phyloP scores from a whole-genome alignment of 1,140 invertebrate genomes.

The Drosophila baimaii region DNA sequence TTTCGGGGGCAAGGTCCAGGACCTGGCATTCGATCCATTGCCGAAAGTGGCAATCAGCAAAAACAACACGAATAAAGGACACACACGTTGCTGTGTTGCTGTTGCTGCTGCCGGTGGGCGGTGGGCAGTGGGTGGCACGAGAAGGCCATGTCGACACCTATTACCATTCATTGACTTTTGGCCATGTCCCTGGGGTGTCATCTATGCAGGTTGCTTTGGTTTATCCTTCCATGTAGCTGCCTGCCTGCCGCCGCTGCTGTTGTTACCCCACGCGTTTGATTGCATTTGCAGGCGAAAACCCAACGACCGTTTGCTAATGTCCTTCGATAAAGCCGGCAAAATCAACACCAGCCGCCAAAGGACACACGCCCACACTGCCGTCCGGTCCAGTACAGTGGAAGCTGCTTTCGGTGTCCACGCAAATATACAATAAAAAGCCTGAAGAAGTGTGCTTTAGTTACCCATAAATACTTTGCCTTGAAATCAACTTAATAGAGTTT shows the following conservation, averaged over 20 bases:
- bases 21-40: slow-evolving; percentile 68
- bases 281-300: slow-evolving; percentile 76
- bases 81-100: slow-evolving; percentile 45
- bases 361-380: slow-evolving; percentile 35
- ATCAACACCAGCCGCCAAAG: slow-evolving; percentile 71
- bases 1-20: slow-evolving; percentile 12
- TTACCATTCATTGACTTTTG: slow-evolving; percentile 82
- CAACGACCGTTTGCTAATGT: slow-evolving; percentile 81
- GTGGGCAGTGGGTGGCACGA: not conserved
- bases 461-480: not conserved
- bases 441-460: not conserved
- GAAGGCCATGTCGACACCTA: slow-evolving; percentile 78
- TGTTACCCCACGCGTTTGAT: slow-evolving; percentile 68
- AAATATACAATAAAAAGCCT: not conserved
- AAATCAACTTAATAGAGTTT: not conserved
- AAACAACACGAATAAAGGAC: slow-evolving; percentile 67
- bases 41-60: slow-evolving; percentile 80
- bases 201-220: slow-evolving; percentile 81
- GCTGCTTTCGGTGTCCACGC: too few species aligned
- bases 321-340: slow-evolving; percentile 81
- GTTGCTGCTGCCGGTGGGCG: slow-evolving; percentile 16
- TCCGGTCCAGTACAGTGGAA: slow-evolving; percentile 6
- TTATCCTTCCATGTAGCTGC: slow-evolving; percentile 43
- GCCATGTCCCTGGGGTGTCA: slow-evolving; percentile 82
- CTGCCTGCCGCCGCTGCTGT: slow-evolving; percentile 2